Evolutionary conservation across 2,888 invertebrate species (phyloP).

Genomic region (Meloe dianella): DNA sequence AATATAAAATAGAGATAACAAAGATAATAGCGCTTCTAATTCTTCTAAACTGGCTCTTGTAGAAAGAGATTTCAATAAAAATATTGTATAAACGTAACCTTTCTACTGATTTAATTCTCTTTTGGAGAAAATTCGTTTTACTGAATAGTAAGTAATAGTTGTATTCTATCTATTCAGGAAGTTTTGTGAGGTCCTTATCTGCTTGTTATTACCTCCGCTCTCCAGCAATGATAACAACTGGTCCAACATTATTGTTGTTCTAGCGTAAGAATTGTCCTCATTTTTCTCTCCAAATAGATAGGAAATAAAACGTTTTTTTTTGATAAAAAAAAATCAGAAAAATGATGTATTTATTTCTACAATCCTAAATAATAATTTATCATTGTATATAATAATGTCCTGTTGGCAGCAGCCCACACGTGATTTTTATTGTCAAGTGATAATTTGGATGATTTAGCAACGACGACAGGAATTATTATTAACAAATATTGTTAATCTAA

Average conservation of each 20-base stretch:
- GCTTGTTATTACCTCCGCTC: conserved; percentile 1
- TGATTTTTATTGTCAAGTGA: not conserved
- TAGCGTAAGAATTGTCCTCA: not conserved
- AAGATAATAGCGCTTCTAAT: not conserved
- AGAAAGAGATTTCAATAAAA: not conserved
- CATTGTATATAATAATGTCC: not conserved
- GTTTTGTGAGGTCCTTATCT: not conserved
- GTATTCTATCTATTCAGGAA: conserved; percentile 5
- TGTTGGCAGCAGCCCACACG: not conserved
- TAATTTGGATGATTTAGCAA: not conserved
- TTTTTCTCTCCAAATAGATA: too few species aligned
- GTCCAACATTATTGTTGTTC: not conserved
- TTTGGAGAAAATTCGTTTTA: too few species aligned
- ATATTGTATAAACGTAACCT: not conserved
- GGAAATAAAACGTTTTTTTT: too few species aligned
- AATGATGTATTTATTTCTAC: not conserved
- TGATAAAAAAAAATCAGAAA: not conserved
- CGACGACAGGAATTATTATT: not conserved
- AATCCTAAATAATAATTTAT: not conserved
- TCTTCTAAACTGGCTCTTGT: not conserved
- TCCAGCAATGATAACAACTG: not conserved
- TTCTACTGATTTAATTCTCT: too few species aligned
- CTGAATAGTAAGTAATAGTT: not conserved
- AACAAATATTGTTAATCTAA: not conserved
- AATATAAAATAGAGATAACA: not conserved